These are phyloP conservation scores for Dendrolimus pini DNA, from an alignment of 2,888 invertebrate genomes.

Conservation along the genomic window DNA sequence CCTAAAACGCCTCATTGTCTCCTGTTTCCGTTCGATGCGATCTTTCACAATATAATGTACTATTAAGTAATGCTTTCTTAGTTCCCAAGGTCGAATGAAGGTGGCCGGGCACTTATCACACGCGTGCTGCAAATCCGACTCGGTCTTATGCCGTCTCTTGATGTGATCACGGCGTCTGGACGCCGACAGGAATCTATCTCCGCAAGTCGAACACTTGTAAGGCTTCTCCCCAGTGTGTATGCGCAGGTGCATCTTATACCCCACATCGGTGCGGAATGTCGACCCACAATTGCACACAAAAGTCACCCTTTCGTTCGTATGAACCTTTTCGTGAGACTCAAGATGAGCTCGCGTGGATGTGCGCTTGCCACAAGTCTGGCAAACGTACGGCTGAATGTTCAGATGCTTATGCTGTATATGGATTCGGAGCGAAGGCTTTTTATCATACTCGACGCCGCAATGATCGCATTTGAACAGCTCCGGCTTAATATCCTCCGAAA, in stretches of 20 bases:
- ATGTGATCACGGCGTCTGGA: slow-evolving; percentile 55
- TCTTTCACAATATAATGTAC: slow-evolving; percentile 32
- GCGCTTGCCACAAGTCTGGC: slow-evolving; percentile 51
- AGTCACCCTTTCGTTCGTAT: slow-evolving; percentile 34
- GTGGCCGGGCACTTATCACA: slow-evolving; percentile 49
- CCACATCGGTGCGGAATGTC: slow-evolving; percentile 41
- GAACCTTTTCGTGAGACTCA: slow-evolving; percentile 42
- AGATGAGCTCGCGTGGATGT: slow-evolving; percentile 50
- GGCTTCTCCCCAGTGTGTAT: slow-evolving; percentile 56
- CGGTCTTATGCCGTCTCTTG: slow-evolving; percentile 45
- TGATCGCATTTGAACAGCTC: slow-evolving; percentile 40
- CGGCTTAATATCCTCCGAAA: slow-evolving; percentile 3
- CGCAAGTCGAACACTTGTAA: slow-evolving; percentile 48
- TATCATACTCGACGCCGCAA: slow-evolving; percentile 46
- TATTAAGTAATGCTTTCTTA: slow-evolving; percentile 48
- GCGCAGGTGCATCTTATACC: slow-evolving; percentile 46
- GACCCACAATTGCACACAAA: slow-evolving; percentile 52
- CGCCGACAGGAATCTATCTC: slow-evolving; percentile 52
- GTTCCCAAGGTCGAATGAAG: slow-evolving; percentile 54
- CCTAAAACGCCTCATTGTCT: slow-evolving; percentile 3
- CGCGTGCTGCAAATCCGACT: slow-evolving; percentile 38
- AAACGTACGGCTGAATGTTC: slow-evolving; percentile 46
- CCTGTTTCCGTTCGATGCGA: slow-evolving; percentile 15
- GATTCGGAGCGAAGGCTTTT: slow-evolving; percentile 50
- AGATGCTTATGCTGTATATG: slow-evolving; percentile 61